Evolutionary conservation across 2,888 invertebrate species (phyloP).

Genomic region (Trachelus tabidus): DNA sequence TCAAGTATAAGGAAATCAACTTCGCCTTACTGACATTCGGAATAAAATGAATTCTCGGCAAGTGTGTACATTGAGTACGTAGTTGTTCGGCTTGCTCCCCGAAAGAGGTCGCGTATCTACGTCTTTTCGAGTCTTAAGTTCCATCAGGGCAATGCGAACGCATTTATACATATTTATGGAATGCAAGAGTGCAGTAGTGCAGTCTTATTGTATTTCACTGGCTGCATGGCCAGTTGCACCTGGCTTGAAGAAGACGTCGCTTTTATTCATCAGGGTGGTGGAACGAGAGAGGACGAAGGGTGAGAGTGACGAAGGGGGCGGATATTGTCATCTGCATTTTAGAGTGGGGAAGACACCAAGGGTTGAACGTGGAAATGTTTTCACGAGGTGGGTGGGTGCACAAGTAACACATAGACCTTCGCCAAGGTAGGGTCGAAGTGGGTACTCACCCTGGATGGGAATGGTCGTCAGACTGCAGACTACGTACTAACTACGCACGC

Average conservation of each 20-base stretch:
- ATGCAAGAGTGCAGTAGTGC: background rate
- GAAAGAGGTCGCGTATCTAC: background rate
- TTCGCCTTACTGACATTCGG: background rate
- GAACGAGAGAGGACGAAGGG: background rate
- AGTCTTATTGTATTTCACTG: background rate
- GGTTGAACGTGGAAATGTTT: background rate
- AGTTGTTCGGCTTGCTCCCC: background rate
- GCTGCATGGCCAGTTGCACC: background rate
- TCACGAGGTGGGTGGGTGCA: background rate
- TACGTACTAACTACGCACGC: background rate
- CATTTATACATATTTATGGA: conserved; percentile 4
- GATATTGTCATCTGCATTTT: background rate
- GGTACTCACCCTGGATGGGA: background rate
- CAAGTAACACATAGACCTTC: background rate
- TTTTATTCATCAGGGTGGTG: background rate
- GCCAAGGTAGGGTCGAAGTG: background rate
- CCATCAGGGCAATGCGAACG: background rate
- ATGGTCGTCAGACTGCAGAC: background rate
- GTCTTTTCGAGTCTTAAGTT: background rate
- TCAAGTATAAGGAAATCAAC: background rate
- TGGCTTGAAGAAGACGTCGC: background rate
- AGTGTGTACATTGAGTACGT: background rate
- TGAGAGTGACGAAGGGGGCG: no score
- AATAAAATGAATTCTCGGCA: background rate
- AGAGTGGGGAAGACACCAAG: background rate